Evolutionary conservation across 2,888 invertebrate genomes (phyloP).

Genomic region (Drosophila falleni): DNA sequence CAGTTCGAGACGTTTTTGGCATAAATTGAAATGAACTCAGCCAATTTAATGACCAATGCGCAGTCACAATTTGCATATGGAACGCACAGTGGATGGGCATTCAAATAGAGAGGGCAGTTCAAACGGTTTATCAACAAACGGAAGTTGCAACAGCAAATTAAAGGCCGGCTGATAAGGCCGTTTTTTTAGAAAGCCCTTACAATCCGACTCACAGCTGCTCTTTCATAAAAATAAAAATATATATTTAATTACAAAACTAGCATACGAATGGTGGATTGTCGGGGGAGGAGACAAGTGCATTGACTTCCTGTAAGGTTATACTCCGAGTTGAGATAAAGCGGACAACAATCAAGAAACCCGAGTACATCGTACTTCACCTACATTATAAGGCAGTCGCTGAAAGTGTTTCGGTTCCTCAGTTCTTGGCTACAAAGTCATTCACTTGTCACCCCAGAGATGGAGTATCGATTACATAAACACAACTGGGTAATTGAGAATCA

Average conservation of each 20-base stretch:
- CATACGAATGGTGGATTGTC: not conserved
- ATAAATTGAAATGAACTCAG: constrained; percentile 78
- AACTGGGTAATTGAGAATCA: constrained; percentile 43
- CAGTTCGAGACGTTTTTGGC: constrained; percentile 50
- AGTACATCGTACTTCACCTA: constrained; percentile 66
- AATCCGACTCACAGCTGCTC: constrained; percentile 27
- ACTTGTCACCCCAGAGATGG: constrained; percentile 35
- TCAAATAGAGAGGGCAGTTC: constrained; percentile 6
- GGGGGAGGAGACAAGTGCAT: constrained; percentile 46
- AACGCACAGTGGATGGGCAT: constrained; percentile 27
- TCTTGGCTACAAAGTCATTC: constrained; percentile 57
- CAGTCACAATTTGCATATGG: constrained; percentile 53
- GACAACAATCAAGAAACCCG: constrained; percentile 33
- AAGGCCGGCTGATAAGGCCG: constrained; percentile 22
- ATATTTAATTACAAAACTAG: constrained; percentile 70
- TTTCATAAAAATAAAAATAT: constrained; percentile 18
- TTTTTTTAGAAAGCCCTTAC: constrained; percentile 18
- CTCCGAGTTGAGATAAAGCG: constrained; percentile 16
- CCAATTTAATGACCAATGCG: constrained; percentile 47
- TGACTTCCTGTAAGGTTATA: constrained; percentile 64
- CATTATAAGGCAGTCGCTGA: constrained; percentile 37
- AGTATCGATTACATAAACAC: constrained; percentile 67
- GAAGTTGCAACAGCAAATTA: constrained; percentile 38
- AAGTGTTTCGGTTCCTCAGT: constrained; percentile 35
- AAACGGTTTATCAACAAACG: constrained; percentile 45